These are phyloP conservation scores for Acleris emargana DNA, from an alignment of 2,888 invertebrate genomes.

Conservation along the genomic window DNA sequence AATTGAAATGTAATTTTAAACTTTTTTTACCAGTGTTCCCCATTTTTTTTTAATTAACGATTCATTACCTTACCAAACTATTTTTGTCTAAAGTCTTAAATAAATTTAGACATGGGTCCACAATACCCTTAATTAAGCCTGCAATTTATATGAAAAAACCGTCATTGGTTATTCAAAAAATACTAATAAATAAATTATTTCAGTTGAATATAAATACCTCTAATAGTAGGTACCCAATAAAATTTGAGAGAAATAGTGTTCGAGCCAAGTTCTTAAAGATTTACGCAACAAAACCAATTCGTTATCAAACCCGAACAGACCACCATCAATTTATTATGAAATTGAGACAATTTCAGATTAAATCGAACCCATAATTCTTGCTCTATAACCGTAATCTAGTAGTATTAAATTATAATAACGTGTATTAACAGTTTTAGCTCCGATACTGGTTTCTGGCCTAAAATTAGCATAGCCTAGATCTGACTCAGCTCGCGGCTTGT, in stretches of 20 bases:
- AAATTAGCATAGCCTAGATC: constrained; percentile 37
- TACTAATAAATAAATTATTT: not conserved
- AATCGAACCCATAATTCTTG: constrained; percentile 29
- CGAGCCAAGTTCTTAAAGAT: constrained; percentile 14
- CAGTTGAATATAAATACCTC: too few species aligned
- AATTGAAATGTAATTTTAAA: too few species aligned
- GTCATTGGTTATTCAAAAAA: not conserved
- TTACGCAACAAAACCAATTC: constrained; percentile 19
- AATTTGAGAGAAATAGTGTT: too few species aligned
- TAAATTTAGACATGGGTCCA: too few species aligned
- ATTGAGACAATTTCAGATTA: constrained; percentile 35
- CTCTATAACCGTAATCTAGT: constrained; percentile 38
- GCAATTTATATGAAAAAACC: too few species aligned
- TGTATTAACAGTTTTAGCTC: constrained; percentile 38
- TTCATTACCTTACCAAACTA: too few species aligned
- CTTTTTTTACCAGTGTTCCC: too few species aligned
- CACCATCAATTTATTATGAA: constrained; percentile 33
- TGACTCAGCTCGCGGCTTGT: constrained; percentile 23
- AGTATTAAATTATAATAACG: constrained; percentile 45
- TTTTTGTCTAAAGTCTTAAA: too few species aligned
- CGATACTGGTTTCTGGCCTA: constrained; percentile 18
- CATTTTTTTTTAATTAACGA: too few species aligned
- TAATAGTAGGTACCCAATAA: too few species aligned
- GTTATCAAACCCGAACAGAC: constrained; percentile 4
- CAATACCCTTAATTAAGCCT: too few species aligned